phyloP scores from a whole-genome alignment of 2,797 vertebrate genomes.

The Sciaenops ocellatus region DNA sequence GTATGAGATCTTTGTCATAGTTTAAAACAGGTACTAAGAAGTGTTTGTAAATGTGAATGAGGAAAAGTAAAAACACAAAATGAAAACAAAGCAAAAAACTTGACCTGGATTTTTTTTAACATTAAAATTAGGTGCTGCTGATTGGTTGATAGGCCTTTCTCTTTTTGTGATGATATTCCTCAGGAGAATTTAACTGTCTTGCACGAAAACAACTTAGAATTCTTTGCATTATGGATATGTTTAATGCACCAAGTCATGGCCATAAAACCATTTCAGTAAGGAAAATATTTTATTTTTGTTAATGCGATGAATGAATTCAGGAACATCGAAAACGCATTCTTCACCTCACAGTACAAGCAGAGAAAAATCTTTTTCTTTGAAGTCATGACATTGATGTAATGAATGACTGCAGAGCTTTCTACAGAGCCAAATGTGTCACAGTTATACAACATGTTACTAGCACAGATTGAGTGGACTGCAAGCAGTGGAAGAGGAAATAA shows the following conservation, averaged over 20 bases:
- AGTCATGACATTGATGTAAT: conserved; percentile 33
- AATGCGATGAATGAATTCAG: not conserved
- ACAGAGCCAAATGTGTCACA: conserved; percentile 29
- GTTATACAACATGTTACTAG: conserved; percentile 53
- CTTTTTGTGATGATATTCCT: conserved; percentile 7
- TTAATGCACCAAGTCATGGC: not conserved
- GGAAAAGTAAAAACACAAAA: not conserved
- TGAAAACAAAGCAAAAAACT: not conserved
- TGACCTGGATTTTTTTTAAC: not conserved
- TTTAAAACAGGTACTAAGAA: not conserved
- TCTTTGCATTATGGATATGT: not conserved
- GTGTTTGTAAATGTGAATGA: not conserved
- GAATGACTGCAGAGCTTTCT: conserved; percentile 14
- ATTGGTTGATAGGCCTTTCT: not conserved
- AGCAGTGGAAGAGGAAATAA: conserved; percentile 37
- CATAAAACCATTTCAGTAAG: not conserved
- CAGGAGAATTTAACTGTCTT: not conserved
- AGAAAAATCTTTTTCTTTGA: not conserved
- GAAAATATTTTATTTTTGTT: not conserved
- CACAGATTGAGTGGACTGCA: conserved; percentile 50
- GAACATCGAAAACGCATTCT: not conserved
- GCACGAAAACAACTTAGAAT: not conserved
- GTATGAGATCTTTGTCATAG: too few relatives aligned
- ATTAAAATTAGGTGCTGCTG: not conserved
- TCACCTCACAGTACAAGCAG: not conserved